These are phyloP conservation scores for Megaustenia siamemsis DNA, from an alignment of 2,888 invertebrate genomes.

Conservation along the genomic window DNA sequence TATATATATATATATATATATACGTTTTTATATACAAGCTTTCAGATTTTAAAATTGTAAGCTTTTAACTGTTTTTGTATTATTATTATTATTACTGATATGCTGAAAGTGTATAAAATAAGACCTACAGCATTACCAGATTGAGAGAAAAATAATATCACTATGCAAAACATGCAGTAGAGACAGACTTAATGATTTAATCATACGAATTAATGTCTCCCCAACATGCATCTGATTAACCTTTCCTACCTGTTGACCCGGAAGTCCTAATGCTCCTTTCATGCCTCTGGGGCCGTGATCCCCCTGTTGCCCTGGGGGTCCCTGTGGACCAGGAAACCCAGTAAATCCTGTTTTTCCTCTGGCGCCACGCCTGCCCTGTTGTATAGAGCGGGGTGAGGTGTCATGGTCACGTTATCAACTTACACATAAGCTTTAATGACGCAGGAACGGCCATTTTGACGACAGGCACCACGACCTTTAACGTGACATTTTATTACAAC, in stretches of 20 bases:
- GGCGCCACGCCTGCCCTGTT: slow-evolving; percentile 61
- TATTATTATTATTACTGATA: not conserved
- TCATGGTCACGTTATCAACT: not conserved
- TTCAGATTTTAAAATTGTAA: no score
- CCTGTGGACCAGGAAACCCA: slow-evolving; percentile 82
- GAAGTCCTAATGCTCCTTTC: slow-evolving; percentile 82
- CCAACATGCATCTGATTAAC: not conserved
- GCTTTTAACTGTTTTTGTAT: no score
- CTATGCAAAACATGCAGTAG: slow-evolving; percentile 25
- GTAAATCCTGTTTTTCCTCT: slow-evolving; percentile 60
- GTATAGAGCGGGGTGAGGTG: slow-evolving; percentile 5
- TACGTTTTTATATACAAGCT: no score
- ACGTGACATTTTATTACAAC: no score
- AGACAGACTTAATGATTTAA: not conserved
- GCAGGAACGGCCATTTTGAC: no score
- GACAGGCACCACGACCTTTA: no score
- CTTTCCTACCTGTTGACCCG: slow-evolving; percentile 78
- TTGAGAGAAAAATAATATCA: not conserved
- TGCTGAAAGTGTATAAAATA: not conserved
- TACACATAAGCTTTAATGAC: not conserved
- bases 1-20: not conserved
- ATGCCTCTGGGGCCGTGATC: slow-evolving; percentile 71
- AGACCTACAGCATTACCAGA: not conserved
- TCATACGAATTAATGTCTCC: not conserved
- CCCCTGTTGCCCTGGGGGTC: slow-evolving; percentile 84